phyloP scores from a whole-genome alignment of 2,888 invertebrate genomes.

The Venustoraphidia nigricollis region DNA sequence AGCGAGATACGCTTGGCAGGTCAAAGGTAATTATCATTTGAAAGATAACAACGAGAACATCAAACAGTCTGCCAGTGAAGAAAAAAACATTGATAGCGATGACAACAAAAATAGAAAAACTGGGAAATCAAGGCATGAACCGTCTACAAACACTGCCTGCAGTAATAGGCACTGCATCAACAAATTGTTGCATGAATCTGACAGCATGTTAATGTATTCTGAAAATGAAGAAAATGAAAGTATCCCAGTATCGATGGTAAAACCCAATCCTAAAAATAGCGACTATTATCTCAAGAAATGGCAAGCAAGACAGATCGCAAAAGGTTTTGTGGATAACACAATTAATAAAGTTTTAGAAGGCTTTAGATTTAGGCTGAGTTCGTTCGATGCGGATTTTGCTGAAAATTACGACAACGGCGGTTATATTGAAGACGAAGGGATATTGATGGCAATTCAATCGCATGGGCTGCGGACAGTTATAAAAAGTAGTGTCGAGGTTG shows the following conservation, averaged over 20 bases:
- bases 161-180: conserved; percentile 5
- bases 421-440: conserved; percentile 52
- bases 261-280: conserved; percentile 18
- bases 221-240: conserved; percentile 9
- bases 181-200: background rate
- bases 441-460: conserved; percentile 57
- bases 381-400: conserved; percentile 35
- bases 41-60: conserved; percentile 26
- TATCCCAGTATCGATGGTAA: conserved; percentile 22
- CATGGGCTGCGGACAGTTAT: conserved; percentile 40
- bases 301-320: conserved; percentile 50
- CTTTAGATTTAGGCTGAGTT: conserved; percentile 34
- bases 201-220: no score
- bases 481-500: conserved; percentile 11
- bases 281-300: conserved; percentile 33
- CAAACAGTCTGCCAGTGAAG: background rate
- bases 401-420: conserved; percentile 38
- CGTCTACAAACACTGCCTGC: no score
- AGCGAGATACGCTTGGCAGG: conserved; percentile 50
- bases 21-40: conserved; percentile 46
- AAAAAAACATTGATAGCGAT: conserved; percentile 11
- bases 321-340: conserved; percentile 52
- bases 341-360: conserved; percentile 51
- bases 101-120: conserved; percentile 18
- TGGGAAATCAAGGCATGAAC: no score